Base-by-base conservation (phyloP, 2,888 invertebrate species). In the Iphiclides podalirius region DNA sequence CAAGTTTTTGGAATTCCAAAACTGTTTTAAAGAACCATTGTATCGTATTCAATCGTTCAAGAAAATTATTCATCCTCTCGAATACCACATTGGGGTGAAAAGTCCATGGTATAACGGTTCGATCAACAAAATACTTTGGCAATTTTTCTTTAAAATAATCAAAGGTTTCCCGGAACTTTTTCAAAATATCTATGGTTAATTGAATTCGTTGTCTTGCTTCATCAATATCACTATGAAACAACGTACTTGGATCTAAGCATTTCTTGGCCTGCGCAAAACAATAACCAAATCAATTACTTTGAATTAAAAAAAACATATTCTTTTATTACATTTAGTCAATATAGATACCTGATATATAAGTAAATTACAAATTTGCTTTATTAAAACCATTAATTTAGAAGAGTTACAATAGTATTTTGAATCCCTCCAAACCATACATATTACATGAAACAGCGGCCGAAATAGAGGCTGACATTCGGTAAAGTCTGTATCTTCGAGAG, bases 161-260 rank as follows among this genome's bases (percentile, higher is more conserved):
- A 65, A 94, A 95, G 1, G 93, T 89, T 34, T 77, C 80, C 38
- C 91, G 84, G 70, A 93, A 94, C 56, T 90, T 90, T 68, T 92
- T 93, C 0, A 94, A 65, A 45, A 92, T 92, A 57, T 91, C 88
- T 57, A 93, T 90, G n/a, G 93, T 93, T 2, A 91, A 65, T 55
- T 90, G 90, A 8, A 98, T 94, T 54, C 96, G 92, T 74, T 93
- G 94, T 73, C 95, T 93, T 0, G 96, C 96, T 87, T 98, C 98
- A 70, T 97, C 97, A 34, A 97, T 95, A 64, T 98, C 98, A 60
- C 96, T 96, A 74, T 98, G 98, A 72, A 98, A 98, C 52, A 98
- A 91, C 0, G 98, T 96, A 1, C 94, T 92, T 0, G 98, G 96
- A 70, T 98, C 98, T 60, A 98, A 89, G 78, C 94, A 98, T 65